phyloP scores from a whole-genome alignment of 2,888 invertebrate species.

The Mesoligia furuncula region DNA sequence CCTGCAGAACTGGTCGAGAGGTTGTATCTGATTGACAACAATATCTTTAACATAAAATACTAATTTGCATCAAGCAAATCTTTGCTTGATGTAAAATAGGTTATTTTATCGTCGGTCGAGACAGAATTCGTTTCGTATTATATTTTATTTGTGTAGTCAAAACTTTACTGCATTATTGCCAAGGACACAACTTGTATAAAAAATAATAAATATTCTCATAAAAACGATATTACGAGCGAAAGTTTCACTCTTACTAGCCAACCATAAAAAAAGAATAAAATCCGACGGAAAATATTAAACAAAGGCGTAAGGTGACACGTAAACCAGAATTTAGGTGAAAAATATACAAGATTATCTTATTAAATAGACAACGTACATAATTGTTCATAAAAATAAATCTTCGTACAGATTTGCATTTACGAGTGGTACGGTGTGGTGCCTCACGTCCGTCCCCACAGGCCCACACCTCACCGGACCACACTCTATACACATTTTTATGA shows the following conservation, averaged over 20 bases:
- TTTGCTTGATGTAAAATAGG: background rate
- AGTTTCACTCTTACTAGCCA: constrained; percentile 19
- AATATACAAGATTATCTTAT: constrained; percentile 42
- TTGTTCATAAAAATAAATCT: constrained; percentile 61
- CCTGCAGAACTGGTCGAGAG: constrained; percentile 6
- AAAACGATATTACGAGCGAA: constrained; percentile 28
- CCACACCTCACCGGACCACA: constrained; percentile 26
- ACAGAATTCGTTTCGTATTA: background rate
- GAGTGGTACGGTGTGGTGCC: constrained; percentile 18
- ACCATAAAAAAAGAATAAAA: constrained; percentile 25
- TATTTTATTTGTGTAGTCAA: constrained; percentile 2
- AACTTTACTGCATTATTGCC: constrained; percentile 4
- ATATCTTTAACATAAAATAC: constrained; percentile 17
- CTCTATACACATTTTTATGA: constrained; percentile 53
- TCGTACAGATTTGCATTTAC: constrained; percentile 55
- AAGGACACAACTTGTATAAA: constrained; percentile 8
- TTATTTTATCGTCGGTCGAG: background rate
- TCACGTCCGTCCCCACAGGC: background rate
- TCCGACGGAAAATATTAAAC: constrained; percentile 2
- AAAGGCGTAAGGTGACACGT: constrained; percentile 4
- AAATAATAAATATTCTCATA: constrained; percentile 18
- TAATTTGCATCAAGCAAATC: constrained; percentile 1
- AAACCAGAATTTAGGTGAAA: constrained; percentile 30
- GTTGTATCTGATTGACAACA: constrained; percentile 5
- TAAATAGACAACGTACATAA: constrained; percentile 54